Evolutionary conservation across 2,888 invertebrate genomes (phyloP), one percentile per base, ranked within the genome.

Genomic region (Euplagia quadripunctaria): DNA sequence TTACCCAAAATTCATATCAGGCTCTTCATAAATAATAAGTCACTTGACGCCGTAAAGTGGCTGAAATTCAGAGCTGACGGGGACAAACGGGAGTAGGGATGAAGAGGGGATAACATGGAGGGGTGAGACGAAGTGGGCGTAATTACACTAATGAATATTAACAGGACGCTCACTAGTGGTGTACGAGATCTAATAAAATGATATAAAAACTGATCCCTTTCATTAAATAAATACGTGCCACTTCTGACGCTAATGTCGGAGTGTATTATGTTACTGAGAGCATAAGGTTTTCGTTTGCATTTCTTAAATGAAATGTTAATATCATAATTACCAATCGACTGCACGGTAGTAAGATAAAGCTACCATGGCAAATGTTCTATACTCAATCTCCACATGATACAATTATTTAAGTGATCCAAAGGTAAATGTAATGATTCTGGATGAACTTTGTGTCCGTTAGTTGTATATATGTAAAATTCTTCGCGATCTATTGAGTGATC

Each of bases 91-190:
- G 68, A 72, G 66, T 64, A 64, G 63, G 58, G 64, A 43, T 51
- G 16, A 52, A 69, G 51, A 70, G 64, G 61, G 67, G 72, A 14
- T 42, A n/a, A 61, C 69, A 46, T 42, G 58, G 72, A 55, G 64
- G 31, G 64, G 68, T 63, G 55, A 49, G n/a, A 16, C 58, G 31
- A 41, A 70, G 71, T 55, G 68, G 79, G 77, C 75, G 84, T 90
- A 86, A 91, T 91, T 87, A 88, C 85, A 85, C 86, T 89, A 91
- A 90, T 91, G 90, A 91, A 90, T 91, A 90, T 89, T 90, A 89
- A 91, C 87, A 84, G 78, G 75, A 78, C 71, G 78, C 72, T 71
- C 75, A 76, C 73, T 83, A 85, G 87, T 85, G 86, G 78, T 77
- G 76, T 77, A 76, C 73, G 73, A 75, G 76, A 81, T 76, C 78